Conservation (phyloP, 2,113 vertebrate species). For the Pavo muticus region DNA sequence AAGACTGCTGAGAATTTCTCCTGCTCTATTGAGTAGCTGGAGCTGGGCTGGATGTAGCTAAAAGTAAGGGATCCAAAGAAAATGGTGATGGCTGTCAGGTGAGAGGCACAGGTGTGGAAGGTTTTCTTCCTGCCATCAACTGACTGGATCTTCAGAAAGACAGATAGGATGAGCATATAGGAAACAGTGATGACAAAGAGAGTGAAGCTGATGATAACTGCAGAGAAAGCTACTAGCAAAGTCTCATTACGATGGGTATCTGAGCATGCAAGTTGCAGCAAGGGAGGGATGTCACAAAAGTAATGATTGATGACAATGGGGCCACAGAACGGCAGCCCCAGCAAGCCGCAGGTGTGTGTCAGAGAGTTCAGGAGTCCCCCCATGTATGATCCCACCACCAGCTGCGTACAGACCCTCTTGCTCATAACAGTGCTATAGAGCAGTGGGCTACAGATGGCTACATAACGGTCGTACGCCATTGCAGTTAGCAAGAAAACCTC, state of each 20-base stretch:
- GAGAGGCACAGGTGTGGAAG: constrained; percentile 61
- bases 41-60: constrained; percentile 37
- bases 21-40: not conserved
- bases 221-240: constrained; percentile 30
- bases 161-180: constrained; percentile 29
- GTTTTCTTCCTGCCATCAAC: not conserved
- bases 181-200: constrained; percentile 30
- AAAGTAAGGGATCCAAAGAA: constrained; percentile 49
- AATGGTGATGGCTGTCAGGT: constrained; percentile 42
- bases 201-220: not conserved
- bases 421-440: not conserved
- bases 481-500: not conserved
- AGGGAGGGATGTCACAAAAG: constrained; percentile 56
- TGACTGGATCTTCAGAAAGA: not conserved
- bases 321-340: constrained; percentile 45
- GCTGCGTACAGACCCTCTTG: not conserved
- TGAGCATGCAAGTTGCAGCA: constrained; percentile 52
- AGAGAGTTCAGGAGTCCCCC: constrained; percentile 5
- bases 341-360: constrained; percentile 9
- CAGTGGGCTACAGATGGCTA: not conserved
- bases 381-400: not conserved
- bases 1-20: constrained; percentile 46
- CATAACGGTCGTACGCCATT: not conserved
- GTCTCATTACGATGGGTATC: not conserved
- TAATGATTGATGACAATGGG: constrained; percentile 51